Base-by-base conservation (phyloP, 2,113 vertebrate species). In the Rhinolophus ferrumequinum region DNA sequence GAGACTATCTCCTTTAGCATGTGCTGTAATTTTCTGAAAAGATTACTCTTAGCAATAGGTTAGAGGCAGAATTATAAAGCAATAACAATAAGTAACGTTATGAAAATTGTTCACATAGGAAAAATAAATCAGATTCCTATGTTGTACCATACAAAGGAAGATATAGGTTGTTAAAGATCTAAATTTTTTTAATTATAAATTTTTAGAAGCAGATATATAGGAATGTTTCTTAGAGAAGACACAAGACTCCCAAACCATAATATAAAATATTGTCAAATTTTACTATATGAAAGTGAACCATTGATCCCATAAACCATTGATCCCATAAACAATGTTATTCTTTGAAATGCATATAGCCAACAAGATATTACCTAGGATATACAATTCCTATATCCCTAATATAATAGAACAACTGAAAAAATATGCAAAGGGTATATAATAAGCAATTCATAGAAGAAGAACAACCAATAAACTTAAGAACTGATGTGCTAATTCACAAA, bases 261-360 rank as follows among this genome's bases (percentile, higher is more conserved):
- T 90, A 30, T 89, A 70, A 93, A 91, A n/a, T 41, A 62, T 81
- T 73, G 21, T 35, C 26, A 93, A 89, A 85, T 72, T 38, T 81
- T 41, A 69, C 41, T 69, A 33, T 50, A 84, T 85, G 8, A 16
- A 77, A 72, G 8, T 86, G 54, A 58, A n/a, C 72, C 77, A 30
- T n/a, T n/a, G n/a, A n/a, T n/a, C n/a, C n/a, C n/a, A n/a, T n/a
- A n/a, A 90, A 64, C 6, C 19, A 58, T 22, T 16, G 26, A 28
- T 35, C 8, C 85, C 30, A 85, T 75, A 47, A 88, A 54, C 41
- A 15, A 18, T 76, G 26, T 60, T 90, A 19, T 81, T 93, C 38
- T 70, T 82, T 95, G 30, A 77, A 90, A 79, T 73, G 18, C 38
- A 58, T 52, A 58, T 72, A 66, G 3, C 22, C 3, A 44, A 2